These are phyloP conservation scores for Oreocharis arfaki DNA, from an alignment of 2,113 vertebrate species.

Conservation along the genomic window DNA sequence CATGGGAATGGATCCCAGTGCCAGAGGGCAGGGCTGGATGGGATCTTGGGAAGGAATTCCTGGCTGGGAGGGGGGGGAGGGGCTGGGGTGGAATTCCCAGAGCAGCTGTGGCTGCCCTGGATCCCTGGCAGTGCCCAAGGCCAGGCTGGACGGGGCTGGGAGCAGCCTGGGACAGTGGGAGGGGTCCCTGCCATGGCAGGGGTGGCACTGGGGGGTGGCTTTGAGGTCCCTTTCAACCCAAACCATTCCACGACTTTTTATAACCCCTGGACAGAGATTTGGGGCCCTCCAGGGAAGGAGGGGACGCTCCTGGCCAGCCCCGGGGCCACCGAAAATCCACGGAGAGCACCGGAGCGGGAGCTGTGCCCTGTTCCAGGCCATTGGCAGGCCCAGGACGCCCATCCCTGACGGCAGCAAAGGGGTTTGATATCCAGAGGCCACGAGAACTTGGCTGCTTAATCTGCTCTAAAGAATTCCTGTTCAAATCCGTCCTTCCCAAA, in stretches of 20 bases:
- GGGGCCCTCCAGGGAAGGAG: not conserved
- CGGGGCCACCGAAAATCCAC: not conserved
- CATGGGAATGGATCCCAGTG: not conserved
- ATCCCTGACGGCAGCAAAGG: rapidly evolving
- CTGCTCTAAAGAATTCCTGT: not conserved
- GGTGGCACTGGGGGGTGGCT: rapidly evolving
- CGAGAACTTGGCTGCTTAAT: not conserved
- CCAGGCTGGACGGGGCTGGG: not conserved
- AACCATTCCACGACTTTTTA: not conserved
- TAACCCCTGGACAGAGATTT: not conserved
- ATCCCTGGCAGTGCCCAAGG: not conserved
- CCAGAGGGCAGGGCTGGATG: not conserved
- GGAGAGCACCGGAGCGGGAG: not conserved
- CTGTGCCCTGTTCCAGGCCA: not conserved
- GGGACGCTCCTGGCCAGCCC: not conserved
- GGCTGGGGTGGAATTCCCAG: rapidly evolving
- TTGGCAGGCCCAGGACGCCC: not conserved
- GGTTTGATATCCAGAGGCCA: not conserved
- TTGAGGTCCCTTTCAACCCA: not conserved
- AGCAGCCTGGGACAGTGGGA: not conserved
- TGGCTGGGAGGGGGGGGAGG: not conserved
- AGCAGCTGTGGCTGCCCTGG: not conserved
- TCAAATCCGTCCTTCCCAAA: not conserved
- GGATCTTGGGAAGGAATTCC: not conserved
- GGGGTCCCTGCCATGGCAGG: not conserved